Evolutionary conservation across 1,140 invertebrate genomes (phyloP), one percentile per base, ranked within the genome.

Genomic region (Musca vetustissima): DNA sequence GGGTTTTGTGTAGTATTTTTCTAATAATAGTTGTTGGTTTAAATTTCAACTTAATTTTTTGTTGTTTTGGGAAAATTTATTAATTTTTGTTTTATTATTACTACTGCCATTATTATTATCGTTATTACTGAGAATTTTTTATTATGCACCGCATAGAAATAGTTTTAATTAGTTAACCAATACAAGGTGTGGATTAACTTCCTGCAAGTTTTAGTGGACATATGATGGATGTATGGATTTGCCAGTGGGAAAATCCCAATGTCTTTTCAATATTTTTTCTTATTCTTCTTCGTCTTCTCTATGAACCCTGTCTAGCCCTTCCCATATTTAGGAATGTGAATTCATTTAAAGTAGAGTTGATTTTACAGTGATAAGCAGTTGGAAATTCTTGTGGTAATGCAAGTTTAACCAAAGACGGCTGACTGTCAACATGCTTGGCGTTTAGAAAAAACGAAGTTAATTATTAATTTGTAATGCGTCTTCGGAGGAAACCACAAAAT

Each of bases 81-180:
- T 64, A n/a, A n/a, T n/a, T n/a, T n/a, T n/a, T 28, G 17, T 69
- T 57, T 55, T 43, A 9, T 52, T 43, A 61, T 36, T 61, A 19
- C 43, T 61, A 32, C 14, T 15, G 28, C 36, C n/a, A 32, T 43
- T 43, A 43, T 28, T 28, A 28, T 57, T 59, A 61, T 61, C 43
- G 17, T 61, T 61, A 43, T 43, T 61, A 61, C 36, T 61, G 28
- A 19, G 19, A 36, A 36, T 36, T 43, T 19, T 17, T n/a, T n/a
- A n/a, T n/a, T 61, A 1, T 17, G 28, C 7, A 1, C n/a, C 17
- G 57, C 57, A 61, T 61, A 61, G 57, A 61, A 61, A 61, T 21
- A 61, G 57, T 61, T 61, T 61, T 61, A 61, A 61, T 61, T 61
- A 61, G 28, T 17, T 1, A 7, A 13, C 36, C 2, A 8, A 43